Base-by-base conservation (phyloP, 2,888 invertebrate genomes). In the Cynaeus angustus region DNA sequence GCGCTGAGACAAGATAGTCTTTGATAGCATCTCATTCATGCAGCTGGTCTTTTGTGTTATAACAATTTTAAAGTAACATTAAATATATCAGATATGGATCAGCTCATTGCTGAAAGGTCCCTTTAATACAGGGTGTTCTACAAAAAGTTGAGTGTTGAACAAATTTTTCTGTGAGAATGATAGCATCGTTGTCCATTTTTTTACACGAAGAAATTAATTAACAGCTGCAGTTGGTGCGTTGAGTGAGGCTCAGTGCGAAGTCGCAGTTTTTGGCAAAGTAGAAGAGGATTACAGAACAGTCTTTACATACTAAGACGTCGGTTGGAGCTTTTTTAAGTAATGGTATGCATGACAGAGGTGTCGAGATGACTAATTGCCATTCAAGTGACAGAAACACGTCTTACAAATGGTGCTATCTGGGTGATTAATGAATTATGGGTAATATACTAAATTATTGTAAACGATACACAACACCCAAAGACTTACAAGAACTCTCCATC, bases 21-120 rank as follows among this genome's bases (percentile, higher is more conserved):
- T 77, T 77, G 83, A 83, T 83, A 82, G 79, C 77, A 83, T 82
- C 81, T 79, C 79, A 76, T 79, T 78, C 81, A 73, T 76, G 82
- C 83, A 83, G 83, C 83, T 83, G 83, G 80, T 75, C 76, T 75
- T 78, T 80, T 80, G 79, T 80, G 76, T 77, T 80, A 76, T 80
- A 79, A 78, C 80, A 80, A 82, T 80, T 81, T 82, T 82, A 80
- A 82, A 82, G 79, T 81, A 81, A 82, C 82, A 81, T 82, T 81
- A 82, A 82, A 80, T 81, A 77, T 75, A 78, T 76, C 75, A 75
- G 81, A 82, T 81, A 79, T 75, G 69, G 75, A 80, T 80, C 81
- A 74, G 75, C 73, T 77, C 67, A 56, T 56, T 41, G 41, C 56
- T 37, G 12, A 65, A 66, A 68, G 38, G 50, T 62, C 70, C 67